These are phyloP conservation scores for Mythimna loreyi DNA, from an alignment of 2,888 invertebrate genomes.

Conservation along the genomic window DNA sequence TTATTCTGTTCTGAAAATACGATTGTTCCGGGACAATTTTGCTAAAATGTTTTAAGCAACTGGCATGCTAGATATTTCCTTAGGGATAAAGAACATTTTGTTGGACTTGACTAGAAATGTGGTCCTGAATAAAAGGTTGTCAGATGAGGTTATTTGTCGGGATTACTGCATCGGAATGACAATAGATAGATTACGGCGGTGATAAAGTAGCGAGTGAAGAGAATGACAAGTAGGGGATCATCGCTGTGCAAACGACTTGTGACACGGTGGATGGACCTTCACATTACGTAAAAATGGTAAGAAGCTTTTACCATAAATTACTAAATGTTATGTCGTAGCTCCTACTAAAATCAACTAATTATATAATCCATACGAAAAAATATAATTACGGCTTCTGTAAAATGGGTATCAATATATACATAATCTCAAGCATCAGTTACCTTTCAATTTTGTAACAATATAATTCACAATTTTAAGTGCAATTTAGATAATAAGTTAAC, in stretches of 20 bases:
- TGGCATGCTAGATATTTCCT: conserved; percentile 47
- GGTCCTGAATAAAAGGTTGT: conserved; percentile 43
- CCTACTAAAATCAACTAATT: background rate
- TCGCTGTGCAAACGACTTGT: conserved; percentile 49
- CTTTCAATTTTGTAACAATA: conserved; percentile 8
- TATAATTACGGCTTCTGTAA: background rate
- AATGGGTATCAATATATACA: background rate
- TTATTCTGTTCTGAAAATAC: conserved; percentile 37
- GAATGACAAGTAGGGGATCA: conserved; percentile 65
- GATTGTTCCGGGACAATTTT: conserved; percentile 45
- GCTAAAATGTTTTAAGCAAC: conserved; percentile 45
- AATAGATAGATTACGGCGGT: conserved; percentile 58
- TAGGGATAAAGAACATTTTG: conserved; percentile 43
- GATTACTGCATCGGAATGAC: conserved; percentile 52
- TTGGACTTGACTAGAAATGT: conserved; percentile 31
- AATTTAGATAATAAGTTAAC: conserved; percentile 25
- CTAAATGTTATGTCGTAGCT: background rate
- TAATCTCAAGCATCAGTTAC: conserved; percentile 1
- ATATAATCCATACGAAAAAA: background rate
- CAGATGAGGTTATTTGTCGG: conserved; percentile 35
- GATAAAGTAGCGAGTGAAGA: conserved; percentile 59
- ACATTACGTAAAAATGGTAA: conserved; percentile 43
- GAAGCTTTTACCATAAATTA: background rate
- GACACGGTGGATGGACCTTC: conserved; percentile 33
- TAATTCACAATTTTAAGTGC: conserved; percentile 10